Evolutionary conservation across 2,797 vertebrate species (phyloP).

Genomic region (Enteromius thamalakanensis): DNA sequence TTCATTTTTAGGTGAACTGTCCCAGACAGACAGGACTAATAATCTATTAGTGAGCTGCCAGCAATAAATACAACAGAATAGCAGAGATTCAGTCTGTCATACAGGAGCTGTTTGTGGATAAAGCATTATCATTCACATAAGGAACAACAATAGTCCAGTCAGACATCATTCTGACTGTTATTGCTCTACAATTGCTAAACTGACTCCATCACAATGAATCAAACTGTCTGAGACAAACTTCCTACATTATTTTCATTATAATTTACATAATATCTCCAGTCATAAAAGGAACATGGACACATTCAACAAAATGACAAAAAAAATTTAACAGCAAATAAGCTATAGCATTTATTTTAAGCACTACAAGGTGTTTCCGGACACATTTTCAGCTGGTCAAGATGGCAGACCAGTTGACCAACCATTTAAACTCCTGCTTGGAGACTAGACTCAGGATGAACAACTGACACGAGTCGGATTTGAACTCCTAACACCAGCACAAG

Average conservation of each 20-base stretch:
- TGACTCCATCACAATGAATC: conserved; percentile 12
- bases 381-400: not conserved
- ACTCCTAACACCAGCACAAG: not conserved
- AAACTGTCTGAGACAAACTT: not conserved
- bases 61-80: not conserved
- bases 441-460: not conserved
- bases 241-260: not conserved
- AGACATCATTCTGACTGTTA: conserved; percentile 14
- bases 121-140: conserved; percentile 23
- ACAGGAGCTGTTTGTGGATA: conserved; percentile 22
- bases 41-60: not conserved
- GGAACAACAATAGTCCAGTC: conserved; percentile 21
- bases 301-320: not conserved
- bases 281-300: not conserved
- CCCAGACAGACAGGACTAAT: no score
- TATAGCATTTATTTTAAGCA: not conserved
- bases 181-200: conserved; percentile 12
- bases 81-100: not conserved
- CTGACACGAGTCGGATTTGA: not conserved
- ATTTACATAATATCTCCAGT: not conserved
- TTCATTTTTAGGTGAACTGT: not conserved
- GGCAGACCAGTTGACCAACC: not conserved
- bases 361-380: not conserved
- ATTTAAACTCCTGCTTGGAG: not conserved
- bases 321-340: not conserved